Conservation (phyloP, 64 coral and sea anemone genomes). For the Dendronephthya gigantea region DNA sequence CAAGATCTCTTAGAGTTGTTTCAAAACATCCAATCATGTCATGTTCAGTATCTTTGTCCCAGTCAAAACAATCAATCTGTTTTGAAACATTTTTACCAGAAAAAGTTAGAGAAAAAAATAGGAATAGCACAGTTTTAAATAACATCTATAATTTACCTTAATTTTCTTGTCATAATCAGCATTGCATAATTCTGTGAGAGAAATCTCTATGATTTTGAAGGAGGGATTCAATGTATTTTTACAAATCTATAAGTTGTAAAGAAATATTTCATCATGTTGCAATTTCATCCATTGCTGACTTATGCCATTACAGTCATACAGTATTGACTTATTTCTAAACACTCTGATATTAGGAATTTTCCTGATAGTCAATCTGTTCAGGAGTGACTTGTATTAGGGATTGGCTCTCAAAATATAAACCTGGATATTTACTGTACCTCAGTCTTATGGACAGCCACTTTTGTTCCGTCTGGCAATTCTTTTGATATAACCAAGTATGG, state of each 20-base stretch:
- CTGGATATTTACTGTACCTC: constrained; percentile 45
- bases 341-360: no score
- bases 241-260: constrained; percentile 33
- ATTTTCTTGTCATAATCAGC: constrained; percentile 82
- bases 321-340: no score
- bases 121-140: not conserved
- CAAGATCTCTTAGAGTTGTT: constrained; percentile 45
- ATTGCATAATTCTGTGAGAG: constrained; percentile 62
- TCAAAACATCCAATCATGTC: constrained; percentile 89
- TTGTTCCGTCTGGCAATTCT: constrained; percentile 52
- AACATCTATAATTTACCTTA: constrained; percentile 16
- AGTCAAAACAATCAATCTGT: constrained; percentile 80
- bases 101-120: no score
- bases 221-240: constrained; percentile 86
- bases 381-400: no score
- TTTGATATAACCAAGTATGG: constrained; percentile 68
- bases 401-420: no score
- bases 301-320: no score
- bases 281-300: no score
- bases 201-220: constrained; percentile 62
- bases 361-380: no score
- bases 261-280: not conserved
- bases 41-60: constrained; percentile 69
- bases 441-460: constrained; percentile 70
- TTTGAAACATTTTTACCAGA: no score